Evolutionary conservation across 2,113 vertebrate species (phyloP).

Genomic region (Ictalurus punctatus): DNA sequence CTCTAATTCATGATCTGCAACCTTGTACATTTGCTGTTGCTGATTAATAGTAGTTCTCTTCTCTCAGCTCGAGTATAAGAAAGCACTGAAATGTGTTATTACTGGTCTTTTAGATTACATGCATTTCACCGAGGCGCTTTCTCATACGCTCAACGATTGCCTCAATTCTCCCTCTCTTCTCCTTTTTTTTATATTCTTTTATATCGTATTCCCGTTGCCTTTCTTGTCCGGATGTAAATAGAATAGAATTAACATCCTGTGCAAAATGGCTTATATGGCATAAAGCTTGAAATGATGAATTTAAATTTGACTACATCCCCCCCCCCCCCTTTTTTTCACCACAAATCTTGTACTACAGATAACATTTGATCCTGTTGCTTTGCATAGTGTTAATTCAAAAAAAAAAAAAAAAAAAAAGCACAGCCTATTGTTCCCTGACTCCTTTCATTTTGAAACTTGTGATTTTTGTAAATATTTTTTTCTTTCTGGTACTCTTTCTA

Average conservation of each 20-base stretch:
- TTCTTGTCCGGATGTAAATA: slow-evolving; percentile 66
- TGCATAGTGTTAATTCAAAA: slow-evolving; percentile 74
- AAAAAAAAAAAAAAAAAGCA: neutral
- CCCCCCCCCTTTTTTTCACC: neutral
- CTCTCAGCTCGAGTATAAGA: neutral
- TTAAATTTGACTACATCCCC: slow-evolving; percentile 65
- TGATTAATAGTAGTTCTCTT: slow-evolving; percentile 11
- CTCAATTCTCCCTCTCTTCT: slow-evolving; percentile 32
- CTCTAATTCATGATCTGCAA: neutral
- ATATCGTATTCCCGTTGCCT: neutral
- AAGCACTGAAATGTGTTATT: slow-evolving; percentile 10
- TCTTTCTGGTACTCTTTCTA: slow-evolving; percentile 49
- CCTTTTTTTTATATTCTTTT: slow-evolving; percentile 54
- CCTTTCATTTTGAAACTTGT: slow-evolving; percentile 71
- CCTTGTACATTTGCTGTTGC: neutral
- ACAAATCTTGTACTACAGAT: slow-evolving; percentile 69
- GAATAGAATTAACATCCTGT: slow-evolving; percentile 71
- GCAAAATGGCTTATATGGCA: slow-evolving; percentile 69
- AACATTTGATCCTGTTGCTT: slow-evolving; percentile 74
- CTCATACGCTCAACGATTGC: neutral
- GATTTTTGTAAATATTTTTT: slow-evolving; percentile 79
- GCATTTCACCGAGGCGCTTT: neutral
- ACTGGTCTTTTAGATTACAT: neutral
- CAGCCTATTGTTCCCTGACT: slow-evolving; percentile 65
- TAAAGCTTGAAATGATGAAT: slow-evolving; percentile 69